Conservation (phyloP, 2,888 invertebrate species). For the Brachycybe producta region DNA sequence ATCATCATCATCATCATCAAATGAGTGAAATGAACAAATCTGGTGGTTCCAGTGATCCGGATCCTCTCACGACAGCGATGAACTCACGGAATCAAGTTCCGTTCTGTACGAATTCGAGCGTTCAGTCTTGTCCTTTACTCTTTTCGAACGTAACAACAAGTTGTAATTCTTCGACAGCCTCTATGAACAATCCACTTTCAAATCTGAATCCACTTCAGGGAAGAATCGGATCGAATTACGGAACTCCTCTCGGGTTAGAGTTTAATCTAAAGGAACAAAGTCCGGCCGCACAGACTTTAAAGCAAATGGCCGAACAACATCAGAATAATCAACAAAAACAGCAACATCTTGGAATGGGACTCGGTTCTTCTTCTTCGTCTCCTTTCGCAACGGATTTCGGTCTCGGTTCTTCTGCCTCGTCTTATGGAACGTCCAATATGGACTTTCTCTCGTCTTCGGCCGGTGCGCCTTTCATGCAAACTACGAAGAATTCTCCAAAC, state of each 20-base stretch:
- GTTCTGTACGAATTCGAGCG: neutral
- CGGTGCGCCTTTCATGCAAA: conserved; percentile 1
- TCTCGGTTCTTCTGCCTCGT: conserved; percentile 7
- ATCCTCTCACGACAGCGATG: too few relatives aligned
- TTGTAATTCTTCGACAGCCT: conserved; percentile 5
- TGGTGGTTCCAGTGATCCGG: too few relatives aligned
- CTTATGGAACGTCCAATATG: neutral
- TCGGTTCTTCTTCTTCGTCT: conserved; percentile 20
- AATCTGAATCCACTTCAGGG: conserved; percentile 11
- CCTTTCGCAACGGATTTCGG: conserved; percentile 22
- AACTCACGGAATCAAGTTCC: too few relatives aligned
- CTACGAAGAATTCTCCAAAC: neutral
- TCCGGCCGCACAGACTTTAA: conserved; percentile 85
- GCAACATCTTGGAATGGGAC: conserved; percentile 19
- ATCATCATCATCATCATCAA: too few relatives aligned
- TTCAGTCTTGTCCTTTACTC: neutral
- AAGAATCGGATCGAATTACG: conserved; percentile 9
- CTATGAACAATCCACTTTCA: conserved; percentile 11
- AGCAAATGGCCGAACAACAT: conserved; percentile 95
- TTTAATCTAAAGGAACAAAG: conserved; percentile 37
- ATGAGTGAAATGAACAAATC: too few relatives aligned
- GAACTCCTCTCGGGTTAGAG: conserved; percentile 20
- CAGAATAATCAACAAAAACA: conserved; percentile 47
- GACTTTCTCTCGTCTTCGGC: conserved; percentile 16
- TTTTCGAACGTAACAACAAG: too few relatives aligned